phyloP scores from a whole-genome alignment of 2,797 vertebrate genomes.

The Glossophaga mutica region DNA sequence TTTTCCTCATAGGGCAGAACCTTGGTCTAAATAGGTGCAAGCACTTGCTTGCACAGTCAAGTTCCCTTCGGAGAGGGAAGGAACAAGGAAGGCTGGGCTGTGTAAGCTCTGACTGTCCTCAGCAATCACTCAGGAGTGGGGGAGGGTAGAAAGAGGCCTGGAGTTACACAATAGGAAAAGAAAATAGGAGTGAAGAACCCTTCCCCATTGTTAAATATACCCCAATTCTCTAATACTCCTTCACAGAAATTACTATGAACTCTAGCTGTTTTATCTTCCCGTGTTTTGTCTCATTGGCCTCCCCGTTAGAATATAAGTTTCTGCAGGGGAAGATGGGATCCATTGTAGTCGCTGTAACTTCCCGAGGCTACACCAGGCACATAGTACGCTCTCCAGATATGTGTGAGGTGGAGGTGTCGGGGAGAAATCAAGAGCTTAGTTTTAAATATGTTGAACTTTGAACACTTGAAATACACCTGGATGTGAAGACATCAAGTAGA shows the following conservation, averaged over 20 bases:
- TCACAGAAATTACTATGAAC: not conserved
- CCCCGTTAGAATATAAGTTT: not conserved
- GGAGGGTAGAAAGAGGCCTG: not conserved
- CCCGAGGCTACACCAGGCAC: not conserved
- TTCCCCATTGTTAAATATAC: not conserved
- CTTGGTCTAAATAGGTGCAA: not conserved
- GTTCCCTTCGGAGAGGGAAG: not conserved
- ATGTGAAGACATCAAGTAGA: not conserved
- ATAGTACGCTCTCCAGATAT: not conserved
- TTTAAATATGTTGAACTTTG: not conserved
- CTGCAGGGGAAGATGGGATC: not conserved
- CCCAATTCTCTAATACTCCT: not conserved
- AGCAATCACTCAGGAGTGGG: not conserved
- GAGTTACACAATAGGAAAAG: not conserved
- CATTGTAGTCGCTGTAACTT: not conserved
- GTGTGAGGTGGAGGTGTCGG: not conserved
- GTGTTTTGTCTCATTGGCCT: not conserved
- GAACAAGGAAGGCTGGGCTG: accelerated
- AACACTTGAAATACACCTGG: not conserved
- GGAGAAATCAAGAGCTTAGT: not conserved
- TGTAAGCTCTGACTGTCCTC: no score
- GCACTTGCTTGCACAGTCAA: not conserved
- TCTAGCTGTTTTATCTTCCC: not conserved
- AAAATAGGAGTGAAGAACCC: not conserved
- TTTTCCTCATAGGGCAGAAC: not conserved